Conservation (phyloP, 2,797 vertebrate genomes). For the Pantherophis alleghaniensis region DNA sequence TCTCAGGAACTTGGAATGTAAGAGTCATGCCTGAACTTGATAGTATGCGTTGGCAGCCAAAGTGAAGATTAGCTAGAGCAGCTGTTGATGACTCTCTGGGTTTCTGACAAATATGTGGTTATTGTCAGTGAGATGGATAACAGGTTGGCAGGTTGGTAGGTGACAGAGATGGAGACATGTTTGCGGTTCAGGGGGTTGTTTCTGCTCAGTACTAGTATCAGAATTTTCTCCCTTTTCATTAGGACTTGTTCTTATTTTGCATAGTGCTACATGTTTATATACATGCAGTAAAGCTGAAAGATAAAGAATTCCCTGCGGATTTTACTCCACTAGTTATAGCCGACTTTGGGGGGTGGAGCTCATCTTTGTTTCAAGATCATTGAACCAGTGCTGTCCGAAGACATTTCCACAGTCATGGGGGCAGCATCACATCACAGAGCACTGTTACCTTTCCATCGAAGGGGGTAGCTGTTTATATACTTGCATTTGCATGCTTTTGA, state of each 20-base stretch:
- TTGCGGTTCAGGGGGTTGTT: neutral
- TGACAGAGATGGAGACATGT: neutral
- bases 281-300: neutral
- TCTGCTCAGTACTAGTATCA: neutral
- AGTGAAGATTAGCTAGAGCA: neutral
- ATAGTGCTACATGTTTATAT: neutral
- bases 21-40: constrained; percentile 56
- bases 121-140: too few species aligned
- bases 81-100: neutral
- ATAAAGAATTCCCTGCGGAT: too few species aligned
- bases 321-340: too few species aligned
- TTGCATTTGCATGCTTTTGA: too few species aligned
- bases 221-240: neutral
- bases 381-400: too few species aligned
- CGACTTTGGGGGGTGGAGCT: too few species aligned
- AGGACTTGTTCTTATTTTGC: neutral
- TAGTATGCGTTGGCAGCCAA: constrained; percentile 2
- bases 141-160: too few species aligned
- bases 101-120: neutral
- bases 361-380: too few species aligned
- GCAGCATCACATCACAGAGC: too few species aligned
- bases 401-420: too few species aligned
- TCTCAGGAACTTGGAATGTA: constrained; percentile 55
- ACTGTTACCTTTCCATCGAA: too few species aligned
- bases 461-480: too few species aligned